Evolutionary conservation across 1,140 invertebrate genomes (phyloP).

Genomic region (Trachymyrmex septentrionalis): DNA sequence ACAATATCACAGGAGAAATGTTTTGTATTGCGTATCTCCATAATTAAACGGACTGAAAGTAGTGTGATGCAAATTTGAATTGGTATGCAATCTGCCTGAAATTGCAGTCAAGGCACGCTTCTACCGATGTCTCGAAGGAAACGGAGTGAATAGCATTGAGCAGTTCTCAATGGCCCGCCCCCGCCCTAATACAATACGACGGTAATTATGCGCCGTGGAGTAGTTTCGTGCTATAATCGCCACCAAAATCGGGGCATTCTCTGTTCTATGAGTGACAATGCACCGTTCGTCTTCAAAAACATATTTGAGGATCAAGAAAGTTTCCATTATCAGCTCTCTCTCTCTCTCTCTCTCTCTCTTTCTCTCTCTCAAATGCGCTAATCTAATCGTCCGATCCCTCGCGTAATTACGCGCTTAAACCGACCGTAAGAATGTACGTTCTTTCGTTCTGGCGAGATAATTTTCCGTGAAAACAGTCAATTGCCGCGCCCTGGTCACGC

Average conservation of each 20-base stretch:
- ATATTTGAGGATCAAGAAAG: neutral
- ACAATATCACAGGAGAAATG: neutral
- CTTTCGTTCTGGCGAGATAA: conserved; percentile 31
- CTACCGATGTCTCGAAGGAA: conserved; percentile 25
- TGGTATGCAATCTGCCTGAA: conserved; percentile 57
- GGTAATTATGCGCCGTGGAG: conserved; percentile 65
- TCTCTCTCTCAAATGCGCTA: conserved; percentile 17
- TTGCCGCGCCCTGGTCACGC: conserved; percentile 12
- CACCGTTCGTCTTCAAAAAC: conserved; percentile 45
- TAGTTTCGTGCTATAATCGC: conserved; percentile 69
- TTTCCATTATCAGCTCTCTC: conserved; percentile 26
- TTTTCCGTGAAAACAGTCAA: conserved; percentile 30
- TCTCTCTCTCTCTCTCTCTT: neutral
- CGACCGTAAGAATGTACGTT: neutral
- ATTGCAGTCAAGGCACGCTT: conserved; percentile 55
- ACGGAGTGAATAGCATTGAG: conserved; percentile 50
- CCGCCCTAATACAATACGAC: conserved; percentile 49
- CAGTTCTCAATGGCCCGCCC: conserved; percentile 46
- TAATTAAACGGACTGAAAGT: conserved; percentile 54
- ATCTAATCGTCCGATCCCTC: conserved; percentile 51
- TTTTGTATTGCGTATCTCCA: neutral
- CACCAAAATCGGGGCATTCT: conserved; percentile 47
- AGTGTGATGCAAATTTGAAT: conserved; percentile 59
- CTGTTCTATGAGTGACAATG: conserved; percentile 16
- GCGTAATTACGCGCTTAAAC: conserved; percentile 57